phyloP scores from a whole-genome alignment of 2,113 vertebrate species.

The Tachysurus fulvidraco region DNA sequence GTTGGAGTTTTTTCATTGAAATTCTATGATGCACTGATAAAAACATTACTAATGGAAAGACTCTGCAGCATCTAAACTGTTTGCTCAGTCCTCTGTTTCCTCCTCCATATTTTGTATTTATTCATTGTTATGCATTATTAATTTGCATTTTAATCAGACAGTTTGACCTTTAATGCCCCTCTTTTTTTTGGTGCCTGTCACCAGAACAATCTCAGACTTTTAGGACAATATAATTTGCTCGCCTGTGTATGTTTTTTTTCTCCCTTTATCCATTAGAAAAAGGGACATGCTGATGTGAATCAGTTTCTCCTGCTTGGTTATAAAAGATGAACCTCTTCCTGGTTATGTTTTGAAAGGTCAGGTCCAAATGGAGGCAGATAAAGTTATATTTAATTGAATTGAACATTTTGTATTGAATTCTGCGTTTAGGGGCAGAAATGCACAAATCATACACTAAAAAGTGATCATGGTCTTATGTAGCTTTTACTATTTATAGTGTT shows the following conservation, averaged over 20 bases:
- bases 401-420: too few relatives aligned
- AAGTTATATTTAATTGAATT: too few relatives aligned
- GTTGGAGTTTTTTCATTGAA: neutral
- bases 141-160: neutral
- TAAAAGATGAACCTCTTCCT: neutral
- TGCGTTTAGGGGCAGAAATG: too few relatives aligned
- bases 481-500: too few relatives aligned
- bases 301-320: neutral
- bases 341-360: too few relatives aligned
- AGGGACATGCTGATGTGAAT: neutral
- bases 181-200: neutral
- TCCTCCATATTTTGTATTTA: neutral
- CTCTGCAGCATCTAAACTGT: neutral
- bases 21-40: neutral
- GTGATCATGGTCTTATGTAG: too few relatives aligned
- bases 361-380: too few relatives aligned
- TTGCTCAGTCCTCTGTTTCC: neutral
- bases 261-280: neutral
- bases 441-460: too few relatives aligned
- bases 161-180: neutral
- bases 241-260: neutral
- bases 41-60: neutral
- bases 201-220: neutral
- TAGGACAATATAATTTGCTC: neutral
- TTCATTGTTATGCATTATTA: neutral